Base-by-base conservation (phyloP, 2,888 invertebrate genomes). In the Willowsia nigromaculata region DNA sequence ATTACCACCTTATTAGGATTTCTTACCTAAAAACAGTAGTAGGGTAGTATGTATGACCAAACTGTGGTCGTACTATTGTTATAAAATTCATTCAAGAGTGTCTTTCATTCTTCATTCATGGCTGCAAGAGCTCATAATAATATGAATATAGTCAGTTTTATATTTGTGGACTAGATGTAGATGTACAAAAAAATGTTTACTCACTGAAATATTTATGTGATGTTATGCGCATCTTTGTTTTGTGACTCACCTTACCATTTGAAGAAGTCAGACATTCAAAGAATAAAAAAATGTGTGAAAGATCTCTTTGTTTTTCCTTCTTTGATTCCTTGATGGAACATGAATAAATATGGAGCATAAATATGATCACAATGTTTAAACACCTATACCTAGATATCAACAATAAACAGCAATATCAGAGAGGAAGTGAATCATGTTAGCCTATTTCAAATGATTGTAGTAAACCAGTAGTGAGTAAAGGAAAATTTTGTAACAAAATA, bases 1-100 rank as follows among this genome's bases (percentile, higher is more conserved):
- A 90, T 91, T 91, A 90, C 89, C 88, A 71, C 91, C 91, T 90
- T 91, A 91, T 91, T 90, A 85, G 91, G 90, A 76, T 30, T 65
- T 56, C 27, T 50, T 33, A 78, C 83, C 37, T 68, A 88, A 82
- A 82, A 88, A 82, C 88, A 88, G 88, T 43, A 56, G 56, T 37
- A n/a, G n/a, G n/a, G 37, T 56, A 27, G 56, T 78, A 18, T 50
- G 50, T 76, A 15, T n/a, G 50, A 47, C 30, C 18, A 30, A 18
- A 13, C 30, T 33, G 30, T 50, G 33, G 50, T 53, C n/a, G 15
- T 3, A 13, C 3, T 37, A 37, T 30, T 78, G 13, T 33, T 53
- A 33, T 18, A 78, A 37, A 78, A 18, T 56, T 78, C 78, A 78
- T 78, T 78, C 78, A 78, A 62, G 22, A 37, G 11, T 47, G 76